A percentile compares a stretch with the other conserved stretches of the same genome.
Conservation (phyloP, 2,797 vertebrate genomes). For the Eupleurogrammus muticus region DNA sequence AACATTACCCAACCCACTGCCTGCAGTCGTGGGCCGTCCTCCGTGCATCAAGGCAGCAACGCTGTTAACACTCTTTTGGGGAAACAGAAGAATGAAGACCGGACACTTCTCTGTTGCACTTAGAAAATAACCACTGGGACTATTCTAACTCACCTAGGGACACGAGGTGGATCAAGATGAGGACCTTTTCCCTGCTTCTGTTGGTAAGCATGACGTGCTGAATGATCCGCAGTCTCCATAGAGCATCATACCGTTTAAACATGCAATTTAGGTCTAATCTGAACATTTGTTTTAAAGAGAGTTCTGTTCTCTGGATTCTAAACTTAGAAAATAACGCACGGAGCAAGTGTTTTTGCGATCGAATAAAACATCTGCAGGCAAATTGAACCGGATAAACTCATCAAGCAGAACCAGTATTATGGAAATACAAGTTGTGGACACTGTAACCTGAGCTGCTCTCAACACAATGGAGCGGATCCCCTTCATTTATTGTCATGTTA, state of each 20-base stretch:
- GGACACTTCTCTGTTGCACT: too few relatives aligned
- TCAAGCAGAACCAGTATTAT: conserved; percentile 4
- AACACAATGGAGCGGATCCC: not conserved
- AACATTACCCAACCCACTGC: conserved; percentile 33
- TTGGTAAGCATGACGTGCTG: conserved; percentile 59
- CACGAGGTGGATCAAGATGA: conserved; percentile 55
- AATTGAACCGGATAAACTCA: not conserved
- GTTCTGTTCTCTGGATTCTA: not conserved
- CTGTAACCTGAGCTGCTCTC: not conserved
- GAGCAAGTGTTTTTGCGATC: too few relatives aligned
- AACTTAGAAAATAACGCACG: not conserved
- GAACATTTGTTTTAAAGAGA: not conserved
- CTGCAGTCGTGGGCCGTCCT: conserved; percentile 64
- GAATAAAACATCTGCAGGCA: not conserved
- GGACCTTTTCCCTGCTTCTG: conserved; percentile 52
- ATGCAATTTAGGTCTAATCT: not conserved
- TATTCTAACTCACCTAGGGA: too few relatives aligned
- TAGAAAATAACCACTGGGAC: too few relatives aligned
- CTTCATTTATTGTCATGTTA: too few relatives aligned
- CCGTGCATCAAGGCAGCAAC: not conserved
- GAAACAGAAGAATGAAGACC: conserved; percentile 59
- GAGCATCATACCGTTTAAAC: not conserved
- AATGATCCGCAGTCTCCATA: not conserved
- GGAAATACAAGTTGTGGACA: not conserved
- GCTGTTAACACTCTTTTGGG: not conserved